Evolutionary conservation across 2,797 vertebrate species (phyloP).

Genomic region (Dicrostonyx torquatus): DNA sequence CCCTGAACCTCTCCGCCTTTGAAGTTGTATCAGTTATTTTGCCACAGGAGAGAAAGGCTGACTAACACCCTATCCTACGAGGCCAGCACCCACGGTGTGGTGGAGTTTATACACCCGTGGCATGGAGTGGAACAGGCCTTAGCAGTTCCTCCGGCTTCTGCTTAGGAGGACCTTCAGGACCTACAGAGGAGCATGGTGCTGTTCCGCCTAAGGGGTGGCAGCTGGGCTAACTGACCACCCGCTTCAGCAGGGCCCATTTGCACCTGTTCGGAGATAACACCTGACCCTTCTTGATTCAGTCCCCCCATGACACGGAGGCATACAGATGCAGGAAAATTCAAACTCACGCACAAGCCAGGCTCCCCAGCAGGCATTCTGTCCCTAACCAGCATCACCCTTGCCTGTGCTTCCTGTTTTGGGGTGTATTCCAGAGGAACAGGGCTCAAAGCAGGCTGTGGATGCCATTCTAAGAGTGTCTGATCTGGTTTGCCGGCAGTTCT

Average conservation of each 20-base stretch:
- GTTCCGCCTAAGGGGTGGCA: accelerated
- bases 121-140: background rate
- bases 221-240: accelerated
- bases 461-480: conserved; percentile 65
- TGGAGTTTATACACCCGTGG: background rate
- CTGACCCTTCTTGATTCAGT: background rate
- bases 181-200: background rate
- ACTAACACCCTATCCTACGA: background rate
- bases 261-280: background rate
- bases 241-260: accelerated
- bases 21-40: background rate
- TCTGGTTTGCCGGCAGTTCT: conserved; percentile 30
- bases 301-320: background rate
- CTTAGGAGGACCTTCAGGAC: background rate
- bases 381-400: background rate
- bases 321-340: background rate
- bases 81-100: accelerated
- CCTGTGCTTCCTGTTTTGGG: conserved; percentile 18
- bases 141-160: background rate
- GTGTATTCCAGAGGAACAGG: conserved; percentile 68
- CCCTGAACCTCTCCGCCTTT: background rate
- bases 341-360: background rate
- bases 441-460: conserved; percentile 57
- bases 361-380: background rate
- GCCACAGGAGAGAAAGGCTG: too few species aligned